Evolutionary conservation across 2,888 invertebrate genomes (phyloP).

Genomic region (Mesodorylaimus sp.): DNA sequence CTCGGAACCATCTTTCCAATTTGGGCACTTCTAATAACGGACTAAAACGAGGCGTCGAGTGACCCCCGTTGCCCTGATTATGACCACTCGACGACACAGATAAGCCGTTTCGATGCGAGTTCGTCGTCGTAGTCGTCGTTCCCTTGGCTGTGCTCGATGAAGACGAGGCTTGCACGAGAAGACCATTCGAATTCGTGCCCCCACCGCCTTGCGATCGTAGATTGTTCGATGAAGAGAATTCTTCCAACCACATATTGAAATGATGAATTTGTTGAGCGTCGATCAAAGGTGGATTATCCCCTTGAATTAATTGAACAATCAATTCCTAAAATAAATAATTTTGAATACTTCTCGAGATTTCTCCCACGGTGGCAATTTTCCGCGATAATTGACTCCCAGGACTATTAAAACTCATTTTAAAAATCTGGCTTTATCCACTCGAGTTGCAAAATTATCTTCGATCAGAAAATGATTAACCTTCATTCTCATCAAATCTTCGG

Average conservation of each 20-base stretch:
- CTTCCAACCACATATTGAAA: conserved; percentile 27
- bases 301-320: conserved; percentile 20
- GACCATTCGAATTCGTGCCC: conserved; percentile 8
- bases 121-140: background rate
- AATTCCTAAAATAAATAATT: conserved; percentile 22
- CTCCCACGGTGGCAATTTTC: too few relatives aligned
- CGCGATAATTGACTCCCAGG: too few relatives aligned
- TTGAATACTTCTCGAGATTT: too few relatives aligned
- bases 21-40: conserved; percentile 66
- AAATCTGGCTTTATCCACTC: too few relatives aligned
- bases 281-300: conserved; percentile 17
- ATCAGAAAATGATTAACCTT: too few relatives aligned
- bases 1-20: conserved; percentile 49
- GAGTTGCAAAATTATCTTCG: too few relatives aligned
- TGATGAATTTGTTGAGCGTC: conserved; percentile 21
- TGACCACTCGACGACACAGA: background rate
- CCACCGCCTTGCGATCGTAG: conserved; percentile 7
- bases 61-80: background rate
- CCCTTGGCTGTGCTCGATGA: conserved; percentile 12
- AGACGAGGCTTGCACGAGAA: conserved; percentile 9
- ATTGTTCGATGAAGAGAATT: conserved; percentile 4
- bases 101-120: too few relatives aligned
- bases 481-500: too few relatives aligned
- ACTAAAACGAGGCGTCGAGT: conserved; percentile 17
- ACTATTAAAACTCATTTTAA: too few relatives aligned